Conservation (phyloP, 2,797 vertebrate species). For the Menidia menidia region DNA sequence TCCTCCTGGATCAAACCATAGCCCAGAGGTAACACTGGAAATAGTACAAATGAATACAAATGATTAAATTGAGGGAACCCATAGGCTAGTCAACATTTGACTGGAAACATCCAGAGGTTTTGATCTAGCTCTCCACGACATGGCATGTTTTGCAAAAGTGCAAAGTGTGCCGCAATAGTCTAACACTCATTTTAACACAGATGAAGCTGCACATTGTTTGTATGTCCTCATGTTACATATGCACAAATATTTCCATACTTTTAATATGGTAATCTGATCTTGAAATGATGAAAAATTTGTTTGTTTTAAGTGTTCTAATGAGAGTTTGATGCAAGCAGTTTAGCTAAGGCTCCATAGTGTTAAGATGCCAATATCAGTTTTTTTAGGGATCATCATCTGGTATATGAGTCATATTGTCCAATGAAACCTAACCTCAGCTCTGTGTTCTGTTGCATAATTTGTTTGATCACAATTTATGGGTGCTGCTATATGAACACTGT, state of each 20-base stretch:
- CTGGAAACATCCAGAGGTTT: slow-evolving; percentile 19
- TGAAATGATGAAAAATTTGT: slow-evolving; percentile 35
- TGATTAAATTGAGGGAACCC: slow-evolving; percentile 26
- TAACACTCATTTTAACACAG: slow-evolving; percentile 39
- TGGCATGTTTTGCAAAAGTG: slow-evolving; percentile 56
- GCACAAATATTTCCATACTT: slow-evolving; percentile 60
- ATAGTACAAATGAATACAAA: slow-evolving; percentile 5
- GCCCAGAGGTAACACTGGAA: slow-evolving; percentile 80
- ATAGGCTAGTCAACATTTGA: slow-evolving; percentile 26
- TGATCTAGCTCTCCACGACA: slow-evolving; percentile 46
- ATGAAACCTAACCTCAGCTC: slow-evolving; percentile 50
- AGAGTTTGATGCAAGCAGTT: slow-evolving; percentile 23
- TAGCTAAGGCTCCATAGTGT: slow-evolving; percentile 44
- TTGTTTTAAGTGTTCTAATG: slow-evolving; percentile 13
- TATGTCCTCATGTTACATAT: slow-evolving; percentile 50
- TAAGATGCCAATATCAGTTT: slow-evolving; percentile 23
- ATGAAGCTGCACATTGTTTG: slow-evolving; percentile 52
- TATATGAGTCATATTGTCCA: slow-evolving; percentile 36
- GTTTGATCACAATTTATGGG: slow-evolving; percentile 19
- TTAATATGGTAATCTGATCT: slow-evolving; percentile 37
- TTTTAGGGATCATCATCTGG: slow-evolving; percentile 24
- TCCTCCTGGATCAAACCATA: slow-evolving; percentile 92
- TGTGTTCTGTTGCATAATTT: slow-evolving; percentile 10
- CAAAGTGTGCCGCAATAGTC: slow-evolving; percentile 18
- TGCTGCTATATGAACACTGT: slow-evolving; percentile 32